These are phyloP conservation scores for Drosophila ambigua DNA, from an alignment of 1,140 invertebrate species.

Conservation along the genomic window DNA sequence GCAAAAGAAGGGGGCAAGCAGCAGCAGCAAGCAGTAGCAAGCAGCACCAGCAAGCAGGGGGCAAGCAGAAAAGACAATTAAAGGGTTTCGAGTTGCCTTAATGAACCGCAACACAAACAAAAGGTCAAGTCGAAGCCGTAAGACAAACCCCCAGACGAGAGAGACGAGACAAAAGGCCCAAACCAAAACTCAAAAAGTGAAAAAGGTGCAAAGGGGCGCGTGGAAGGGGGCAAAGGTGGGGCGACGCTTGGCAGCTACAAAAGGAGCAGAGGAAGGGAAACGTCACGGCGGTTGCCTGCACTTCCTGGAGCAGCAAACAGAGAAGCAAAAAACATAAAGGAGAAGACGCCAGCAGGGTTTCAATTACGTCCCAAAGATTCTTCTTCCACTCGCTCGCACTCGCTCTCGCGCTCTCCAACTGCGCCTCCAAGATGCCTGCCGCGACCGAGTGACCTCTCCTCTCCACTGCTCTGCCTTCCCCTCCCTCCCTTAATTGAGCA, in stretches of 20 bases:
- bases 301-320: slow-evolving; percentile 55
- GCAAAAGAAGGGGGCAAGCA: slow-evolving; percentile 5
- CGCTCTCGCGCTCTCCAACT: slow-evolving; percentile 9
- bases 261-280: slow-evolving; percentile 53
- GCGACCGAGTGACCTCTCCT: slow-evolving; percentile 29
- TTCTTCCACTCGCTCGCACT: slow-evolving; percentile 5
- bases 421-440: slow-evolving; percentile 13
- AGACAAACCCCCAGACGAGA: slow-evolving; percentile 44
- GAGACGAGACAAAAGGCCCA: slow-evolving; percentile 37
- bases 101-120: slow-evolving; percentile 73
- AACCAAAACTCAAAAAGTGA: too few relatives aligned
- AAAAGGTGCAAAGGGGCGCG: too few relatives aligned
- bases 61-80: slow-evolving; percentile 26
- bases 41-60: not conserved
- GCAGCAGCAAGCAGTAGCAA: not conserved
- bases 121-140: slow-evolving; percentile 70
- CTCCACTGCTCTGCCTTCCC: too few relatives aligned
- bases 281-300: slow-evolving; percentile 78
- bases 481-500: slow-evolving; percentile 59
- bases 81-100: slow-evolving; percentile 76
- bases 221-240: not conserved
- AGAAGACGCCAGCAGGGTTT: slow-evolving; percentile 51
- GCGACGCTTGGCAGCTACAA: slow-evolving; percentile 15
- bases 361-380: slow-evolving; percentile 55
- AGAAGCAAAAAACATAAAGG: not conserved